These are phyloP conservation scores for Empis stercorea DNA, from an alignment of 2,888 invertebrate genomes.

Conservation along the genomic window DNA sequence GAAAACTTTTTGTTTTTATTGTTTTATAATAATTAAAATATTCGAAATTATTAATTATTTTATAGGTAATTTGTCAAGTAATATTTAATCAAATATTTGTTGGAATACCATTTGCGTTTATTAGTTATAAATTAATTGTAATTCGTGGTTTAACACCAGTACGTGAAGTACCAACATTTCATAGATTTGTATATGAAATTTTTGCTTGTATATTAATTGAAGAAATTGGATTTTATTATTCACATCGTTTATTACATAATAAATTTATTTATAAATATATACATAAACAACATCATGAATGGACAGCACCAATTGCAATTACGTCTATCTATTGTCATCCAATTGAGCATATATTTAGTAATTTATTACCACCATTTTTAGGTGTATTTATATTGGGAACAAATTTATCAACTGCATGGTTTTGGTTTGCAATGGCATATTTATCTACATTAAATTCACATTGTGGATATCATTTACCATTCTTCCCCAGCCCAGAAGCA, in stretches of 20 bases:
- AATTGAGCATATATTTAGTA: slow-evolving; percentile 61
- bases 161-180: slow-evolving; percentile 60
- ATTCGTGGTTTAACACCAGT: slow-evolving; percentile 54
- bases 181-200: slow-evolving; percentile 59
- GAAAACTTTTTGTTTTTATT: background rate
- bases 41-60: slow-evolving; percentile 12
- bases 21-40: no score
- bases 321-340: slow-evolving; percentile 73
- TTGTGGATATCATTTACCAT: slow-evolving; percentile 75
- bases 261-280: slow-evolving; percentile 63
- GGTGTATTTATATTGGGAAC: slow-evolving; percentile 63
- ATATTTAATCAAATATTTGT: slow-evolving; percentile 61
- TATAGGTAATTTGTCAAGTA: slow-evolving; percentile 53
- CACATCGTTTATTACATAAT: slow-evolving; percentile 66
- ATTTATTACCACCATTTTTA: slow-evolving; percentile 60
- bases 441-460: slow-evolving; percentile 68
- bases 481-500: slow-evolving; percentile 72
- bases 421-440: slow-evolving; percentile 67
- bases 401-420: slow-evolving; percentile 61
- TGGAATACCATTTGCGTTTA: slow-evolving; percentile 48
- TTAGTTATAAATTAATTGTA: slow-evolving; percentile 49
- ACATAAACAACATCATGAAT: slow-evolving; percentile 79
- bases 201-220: slow-evolving; percentile 60
- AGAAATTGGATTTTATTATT: slow-evolving; percentile 74
- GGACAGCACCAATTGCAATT: slow-evolving; percentile 75